Conservation (phyloP, 2,888 invertebrate genomes). For the Flabesymbios commensalis region DNA sequence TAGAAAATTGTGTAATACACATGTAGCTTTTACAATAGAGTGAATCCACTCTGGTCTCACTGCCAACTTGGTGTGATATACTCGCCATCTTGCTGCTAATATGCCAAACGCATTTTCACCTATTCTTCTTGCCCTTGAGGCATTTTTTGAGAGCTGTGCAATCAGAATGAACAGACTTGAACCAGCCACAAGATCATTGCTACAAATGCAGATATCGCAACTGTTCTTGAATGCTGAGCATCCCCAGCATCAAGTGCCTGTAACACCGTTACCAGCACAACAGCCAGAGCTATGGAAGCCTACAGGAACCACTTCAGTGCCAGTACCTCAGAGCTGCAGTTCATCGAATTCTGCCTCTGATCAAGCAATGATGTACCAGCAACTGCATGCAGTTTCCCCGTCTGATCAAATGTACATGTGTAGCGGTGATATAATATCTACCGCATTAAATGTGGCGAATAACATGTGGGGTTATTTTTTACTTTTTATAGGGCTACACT, state of each 20-base stretch:
- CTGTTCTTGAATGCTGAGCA: conserved; percentile 6
- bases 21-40: background rate
- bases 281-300: too few relatives aligned
- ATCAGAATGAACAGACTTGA: background rate
- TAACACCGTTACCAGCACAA: background rate
- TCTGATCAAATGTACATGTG: too few relatives aligned
- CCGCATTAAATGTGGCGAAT: too few relatives aligned
- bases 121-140: background rate
- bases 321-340: too few relatives aligned
- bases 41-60: conserved; percentile 1
- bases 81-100: conserved; percentile 1
- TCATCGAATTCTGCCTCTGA: too few relatives aligned
- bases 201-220: conserved; percentile 1
- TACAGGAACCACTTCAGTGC: too few relatives aligned
- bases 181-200: background rate
- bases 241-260: background rate
- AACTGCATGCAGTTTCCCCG: too few relatives aligned
- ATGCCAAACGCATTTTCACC: conserved; percentile 3
- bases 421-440: too few relatives aligned
- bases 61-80: background rate
- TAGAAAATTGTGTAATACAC: background rate
- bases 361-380: too few relatives aligned
- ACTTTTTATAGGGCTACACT: too few relatives aligned
- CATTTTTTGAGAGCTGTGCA: conserved; percentile 6
- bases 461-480: too few relatives aligned